These are phyloP conservation scores for Agelastica alni DNA, from an alignment of 2,888 invertebrate species.

Conservation along the genomic window DNA sequence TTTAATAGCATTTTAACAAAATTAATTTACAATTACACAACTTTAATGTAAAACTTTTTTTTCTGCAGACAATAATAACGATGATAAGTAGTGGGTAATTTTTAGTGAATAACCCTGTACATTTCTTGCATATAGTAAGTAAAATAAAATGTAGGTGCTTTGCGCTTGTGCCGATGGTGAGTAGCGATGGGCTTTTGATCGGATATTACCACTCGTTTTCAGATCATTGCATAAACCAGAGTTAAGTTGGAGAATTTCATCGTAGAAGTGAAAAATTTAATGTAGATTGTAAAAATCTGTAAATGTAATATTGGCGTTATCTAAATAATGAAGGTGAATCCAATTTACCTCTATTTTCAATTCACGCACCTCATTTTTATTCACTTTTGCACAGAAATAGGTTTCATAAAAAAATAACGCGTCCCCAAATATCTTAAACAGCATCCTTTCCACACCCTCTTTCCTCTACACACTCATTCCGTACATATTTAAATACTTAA, in stretches of 20 bases:
- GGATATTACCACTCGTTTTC: not conserved
- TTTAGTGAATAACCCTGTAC: too few relatives aligned
- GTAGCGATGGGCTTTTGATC: constrained; percentile 18
- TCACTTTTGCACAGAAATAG: constrained; percentile 42
- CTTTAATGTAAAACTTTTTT: too few relatives aligned
- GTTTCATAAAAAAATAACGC: constrained; percentile 20
- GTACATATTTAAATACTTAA: constrained; percentile 34
- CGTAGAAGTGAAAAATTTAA: not conserved
- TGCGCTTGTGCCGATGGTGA: constrained; percentile 33
- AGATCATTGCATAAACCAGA: constrained; percentile 25
- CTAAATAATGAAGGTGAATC: too few relatives aligned
- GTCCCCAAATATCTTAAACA: constrained; percentile 10
- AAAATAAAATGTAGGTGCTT: constrained; percentile 29
- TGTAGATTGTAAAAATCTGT: not conserved
- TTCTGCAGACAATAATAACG: too few relatives aligned
- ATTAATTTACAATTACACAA: too few relatives aligned
- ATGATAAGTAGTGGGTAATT: too few relatives aligned
- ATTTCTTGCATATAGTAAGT: constrained; percentile 6
- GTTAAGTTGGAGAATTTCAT: constrained; percentile 33
- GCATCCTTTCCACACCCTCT: constrained; percentile 20
- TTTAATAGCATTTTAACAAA: too few relatives aligned
- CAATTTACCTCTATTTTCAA: constrained; percentile 16
- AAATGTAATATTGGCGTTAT: too few relatives aligned
- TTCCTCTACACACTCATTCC: constrained; percentile 47
- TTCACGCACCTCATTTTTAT: constrained; percentile 37